phyloP scores from a whole-genome alignment of 1,140 invertebrate genomes.

The Thaumetopoea pityocampa region DNA sequence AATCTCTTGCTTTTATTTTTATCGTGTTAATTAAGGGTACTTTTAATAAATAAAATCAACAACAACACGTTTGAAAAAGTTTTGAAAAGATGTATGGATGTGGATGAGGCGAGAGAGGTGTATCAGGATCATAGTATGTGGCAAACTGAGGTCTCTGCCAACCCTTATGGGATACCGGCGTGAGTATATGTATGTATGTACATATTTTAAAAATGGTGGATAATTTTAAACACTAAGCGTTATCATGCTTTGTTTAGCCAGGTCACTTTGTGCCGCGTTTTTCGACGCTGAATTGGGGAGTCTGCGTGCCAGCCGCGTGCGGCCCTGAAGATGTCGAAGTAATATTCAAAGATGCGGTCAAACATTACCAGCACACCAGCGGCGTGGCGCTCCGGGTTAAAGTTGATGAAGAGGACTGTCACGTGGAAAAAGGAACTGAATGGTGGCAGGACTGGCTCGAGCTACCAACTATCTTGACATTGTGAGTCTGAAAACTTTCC shows the following conservation, averaged over 20 bases:
- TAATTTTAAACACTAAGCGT: constrained; percentile 25
- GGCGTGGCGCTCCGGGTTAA: constrained; percentile 77
- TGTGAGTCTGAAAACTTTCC: constrained; percentile 37
- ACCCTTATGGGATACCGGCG: no score
- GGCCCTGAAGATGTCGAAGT: constrained; percentile 76
- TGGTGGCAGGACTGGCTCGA: constrained; percentile 68
- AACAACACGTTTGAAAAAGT: no score
- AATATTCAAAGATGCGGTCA: constrained; percentile 75
- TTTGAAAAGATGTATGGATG: no score
- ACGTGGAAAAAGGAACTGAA: constrained; percentile 63
- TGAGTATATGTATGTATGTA: no score
- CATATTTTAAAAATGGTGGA: not conserved
- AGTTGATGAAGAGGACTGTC: constrained; percentile 78
- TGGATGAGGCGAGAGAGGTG: no score
- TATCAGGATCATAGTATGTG: no score
- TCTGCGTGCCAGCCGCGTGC: constrained; percentile 81
- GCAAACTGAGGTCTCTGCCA: no score
- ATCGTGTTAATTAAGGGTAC: no score
- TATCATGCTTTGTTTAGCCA: constrained; percentile 74
- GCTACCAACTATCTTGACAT: constrained; percentile 61
- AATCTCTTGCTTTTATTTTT: no score
- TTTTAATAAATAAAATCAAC: no score
- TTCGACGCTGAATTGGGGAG: constrained; percentile 81
- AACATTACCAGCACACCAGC: constrained; percentile 76
- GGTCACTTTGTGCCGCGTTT: constrained; percentile 83